These are phyloP conservation scores for Eudyptes chrysolophus DNA, from an alignment of 2,113 vertebrate species.

Conservation along the genomic window DNA sequence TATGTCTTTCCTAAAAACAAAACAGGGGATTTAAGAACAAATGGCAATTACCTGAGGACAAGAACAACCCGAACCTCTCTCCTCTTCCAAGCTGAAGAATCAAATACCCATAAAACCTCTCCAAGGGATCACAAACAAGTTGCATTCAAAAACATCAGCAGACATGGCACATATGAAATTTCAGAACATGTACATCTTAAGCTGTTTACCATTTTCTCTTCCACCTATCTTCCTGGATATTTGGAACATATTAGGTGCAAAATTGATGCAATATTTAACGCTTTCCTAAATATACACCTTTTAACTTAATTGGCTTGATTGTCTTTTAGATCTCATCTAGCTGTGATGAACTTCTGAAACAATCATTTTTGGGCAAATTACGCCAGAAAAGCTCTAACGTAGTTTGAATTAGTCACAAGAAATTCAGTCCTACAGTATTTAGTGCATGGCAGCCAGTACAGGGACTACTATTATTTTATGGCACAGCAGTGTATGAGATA, in stretches of 20 bases:
- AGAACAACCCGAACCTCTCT: not conserved
- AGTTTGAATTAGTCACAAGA: not conserved
- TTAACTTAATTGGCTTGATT: not conserved
- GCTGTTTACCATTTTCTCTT: not conserved
- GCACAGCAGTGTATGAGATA: not conserved
- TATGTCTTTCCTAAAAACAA: not conserved
- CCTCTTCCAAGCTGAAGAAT: not conserved
- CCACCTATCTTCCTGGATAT: not conserved
- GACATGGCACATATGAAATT: not conserved
- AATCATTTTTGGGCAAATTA: not conserved
- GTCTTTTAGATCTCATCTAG: not conserved
- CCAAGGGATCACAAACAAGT: not conserved
- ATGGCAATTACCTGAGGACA: not conserved
- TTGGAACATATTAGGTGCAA: not conserved
- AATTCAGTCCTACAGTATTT: not conserved
- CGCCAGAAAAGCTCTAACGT: not conserved
- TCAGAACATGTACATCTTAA: not conserved
- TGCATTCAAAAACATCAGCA: not conserved
- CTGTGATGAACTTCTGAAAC: not conserved
- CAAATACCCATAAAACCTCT: not conserved
- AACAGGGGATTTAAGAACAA: not conserved
- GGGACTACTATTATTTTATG: not conserved
- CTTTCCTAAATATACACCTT: not conserved
- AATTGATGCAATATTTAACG: not conserved
- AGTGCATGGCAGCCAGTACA: not conserved